phyloP scores from a whole-genome alignment of 2,113 vertebrate genomes.

The Chlorocebus sabaeus region DNA sequence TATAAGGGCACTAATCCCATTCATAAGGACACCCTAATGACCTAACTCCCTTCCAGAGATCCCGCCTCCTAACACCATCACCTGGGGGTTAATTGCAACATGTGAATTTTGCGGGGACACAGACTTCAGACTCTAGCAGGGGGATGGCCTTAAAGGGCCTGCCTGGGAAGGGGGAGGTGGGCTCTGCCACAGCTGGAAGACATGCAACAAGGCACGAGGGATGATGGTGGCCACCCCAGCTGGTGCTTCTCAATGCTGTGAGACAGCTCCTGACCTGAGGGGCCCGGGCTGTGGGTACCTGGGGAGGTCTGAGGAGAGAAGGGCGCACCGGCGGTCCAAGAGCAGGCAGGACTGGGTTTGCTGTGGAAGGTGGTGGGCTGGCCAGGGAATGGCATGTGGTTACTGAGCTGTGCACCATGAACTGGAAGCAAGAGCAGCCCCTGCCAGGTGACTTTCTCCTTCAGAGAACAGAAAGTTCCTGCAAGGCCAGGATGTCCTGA shows the following conservation, averaged over 20 bases:
- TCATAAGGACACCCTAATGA: neutral
- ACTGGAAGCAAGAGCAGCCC: neutral
- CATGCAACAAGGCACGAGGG: neutral
- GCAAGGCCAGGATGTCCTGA: neutral
- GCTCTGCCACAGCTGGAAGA: neutral
- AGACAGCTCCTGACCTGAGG: neutral
- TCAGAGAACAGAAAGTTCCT: neutral
- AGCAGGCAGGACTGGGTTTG: neutral
- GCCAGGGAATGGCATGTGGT: neutral
- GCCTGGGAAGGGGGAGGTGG: neutral
- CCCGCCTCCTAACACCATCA: too few relatives aligned
- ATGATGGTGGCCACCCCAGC: too few relatives aligned
- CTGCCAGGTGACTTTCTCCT: neutral
- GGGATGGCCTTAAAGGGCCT: neutral
- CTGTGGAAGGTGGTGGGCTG: too few relatives aligned
- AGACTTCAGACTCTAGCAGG: neutral
- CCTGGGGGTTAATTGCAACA: neutral
- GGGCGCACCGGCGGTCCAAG: accelerated
- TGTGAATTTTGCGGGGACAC: neutral
- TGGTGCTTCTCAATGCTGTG: neutral
- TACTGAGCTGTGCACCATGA: accelerated
- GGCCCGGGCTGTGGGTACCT: neutral
- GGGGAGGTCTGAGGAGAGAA: neutral
- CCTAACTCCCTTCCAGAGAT: neutral
- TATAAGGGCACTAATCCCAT: neutral